Evolutionary conservation across 2,113 vertebrate species (phyloP).

Genomic region (Zeus faber): DNA sequence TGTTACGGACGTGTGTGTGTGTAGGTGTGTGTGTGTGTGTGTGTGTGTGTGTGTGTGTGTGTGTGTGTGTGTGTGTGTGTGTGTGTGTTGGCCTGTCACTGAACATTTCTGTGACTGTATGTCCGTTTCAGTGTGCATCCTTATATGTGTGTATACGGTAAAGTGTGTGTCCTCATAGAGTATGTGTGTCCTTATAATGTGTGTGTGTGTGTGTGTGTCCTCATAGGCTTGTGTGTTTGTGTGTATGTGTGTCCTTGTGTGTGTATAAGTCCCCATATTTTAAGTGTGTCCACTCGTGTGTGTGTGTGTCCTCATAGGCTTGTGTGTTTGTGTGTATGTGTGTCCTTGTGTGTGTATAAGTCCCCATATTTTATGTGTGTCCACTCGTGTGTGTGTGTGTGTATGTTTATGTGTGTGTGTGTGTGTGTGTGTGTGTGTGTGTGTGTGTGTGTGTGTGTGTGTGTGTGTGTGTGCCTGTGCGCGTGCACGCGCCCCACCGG

Average conservation of each 20-base stretch:
- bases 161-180: background rate
- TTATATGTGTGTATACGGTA: background rate
- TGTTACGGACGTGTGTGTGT: background rate
- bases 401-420: conserved; percentile 16
- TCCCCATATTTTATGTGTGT: conserved; percentile 4
- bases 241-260: background rate
- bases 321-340: conserved; percentile 21
- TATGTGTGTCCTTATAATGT: conserved; percentile 12
- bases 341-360: background rate
- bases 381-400: background rate
- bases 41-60: conserved; percentile 21
- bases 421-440: conserved; percentile 21
- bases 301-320: conserved; percentile 14
- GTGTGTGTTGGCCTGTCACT: background rate
- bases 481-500: conserved; percentile 27
- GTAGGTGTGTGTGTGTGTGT: conserved; percentile 17
- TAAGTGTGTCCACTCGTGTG: no score
- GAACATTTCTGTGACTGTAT: no score
- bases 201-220: conserved; percentile 20
- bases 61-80: conserved; percentile 9
- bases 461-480: background rate
- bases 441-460: conserved; percentile 9
- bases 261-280: conserved; percentile 1
- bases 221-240: conserved; percentile 17
- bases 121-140: background rate